These are phyloP conservation scores for Sylvicapra grimmia DNA, from an alignment of 2,113 vertebrate genomes.

Conservation along the genomic window DNA sequence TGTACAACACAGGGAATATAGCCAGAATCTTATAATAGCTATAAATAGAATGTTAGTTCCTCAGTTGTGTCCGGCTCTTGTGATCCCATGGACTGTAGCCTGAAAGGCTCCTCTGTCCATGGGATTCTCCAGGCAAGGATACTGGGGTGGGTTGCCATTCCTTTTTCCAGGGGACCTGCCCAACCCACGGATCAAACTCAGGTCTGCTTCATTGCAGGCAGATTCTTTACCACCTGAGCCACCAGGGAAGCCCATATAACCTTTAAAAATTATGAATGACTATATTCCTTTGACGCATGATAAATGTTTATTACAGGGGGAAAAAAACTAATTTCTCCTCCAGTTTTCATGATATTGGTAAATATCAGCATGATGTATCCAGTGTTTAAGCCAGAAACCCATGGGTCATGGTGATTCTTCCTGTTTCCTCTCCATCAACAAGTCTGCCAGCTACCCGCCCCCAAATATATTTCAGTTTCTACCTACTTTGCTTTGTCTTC, in stretches of 20 bases:
- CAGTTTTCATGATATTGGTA: not conserved
- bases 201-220: not conserved
- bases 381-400: not conserved
- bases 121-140: not conserved
- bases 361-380: not conserved
- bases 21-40: not conserved
- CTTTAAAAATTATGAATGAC: not conserved
- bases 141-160: not conserved
- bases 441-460: not conserved
- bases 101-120: not conserved
- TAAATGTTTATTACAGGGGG: not conserved
- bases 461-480: not conserved
- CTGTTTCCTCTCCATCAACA: not conserved
- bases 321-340: not conserved
- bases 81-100: not conserved
- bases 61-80: not conserved
- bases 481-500: not conserved
- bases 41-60: not conserved
- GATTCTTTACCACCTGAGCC: not conserved
- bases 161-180: not conserved
- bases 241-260: not conserved
- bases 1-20: not conserved
- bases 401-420: not conserved
- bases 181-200: not conserved
- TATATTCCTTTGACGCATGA: not conserved